These are phyloP conservation scores for Sebastes dallii DNA, from an alignment of 2,797 vertebrate genomes.

Conservation along the genomic window DNA sequence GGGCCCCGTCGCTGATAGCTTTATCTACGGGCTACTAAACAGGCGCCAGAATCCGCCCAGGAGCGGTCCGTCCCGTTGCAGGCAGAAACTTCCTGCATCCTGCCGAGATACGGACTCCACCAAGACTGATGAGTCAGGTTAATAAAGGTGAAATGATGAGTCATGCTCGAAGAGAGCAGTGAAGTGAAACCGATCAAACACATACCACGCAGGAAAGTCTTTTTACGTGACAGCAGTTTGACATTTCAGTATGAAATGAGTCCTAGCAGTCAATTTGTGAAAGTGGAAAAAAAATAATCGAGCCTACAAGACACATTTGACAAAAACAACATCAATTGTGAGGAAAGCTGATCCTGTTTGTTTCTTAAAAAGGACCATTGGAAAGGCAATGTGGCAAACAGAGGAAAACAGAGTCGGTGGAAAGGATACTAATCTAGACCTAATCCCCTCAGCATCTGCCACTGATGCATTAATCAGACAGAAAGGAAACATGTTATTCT, in stretches of 20 bases:
- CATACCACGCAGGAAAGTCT: background rate
- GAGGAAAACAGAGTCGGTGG: constrained; percentile 74
- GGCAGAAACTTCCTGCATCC: constrained; percentile 53
- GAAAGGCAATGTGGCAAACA: constrained; percentile 71
- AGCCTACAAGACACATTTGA: background rate
- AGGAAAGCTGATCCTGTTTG: constrained; percentile 62
- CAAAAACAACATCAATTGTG: constrained; percentile 34
- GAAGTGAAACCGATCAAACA: constrained; percentile 24
- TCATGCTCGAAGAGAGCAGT: constrained; percentile 54
- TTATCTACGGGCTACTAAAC: constrained; percentile 63
- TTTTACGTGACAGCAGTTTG: constrained; percentile 36
- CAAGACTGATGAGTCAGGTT: constrained; percentile 60
- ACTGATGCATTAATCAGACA: constrained; percentile 83
- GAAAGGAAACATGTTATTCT: constrained; percentile 84
- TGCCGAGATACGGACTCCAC: constrained; percentile 30
- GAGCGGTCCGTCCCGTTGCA: constrained; percentile 20
- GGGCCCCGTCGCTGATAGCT: constrained; percentile 56
- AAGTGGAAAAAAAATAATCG: background rate
- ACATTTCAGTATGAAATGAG: constrained; percentile 15
- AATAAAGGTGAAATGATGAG: constrained; percentile 67
- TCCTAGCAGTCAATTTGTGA: constrained; percentile 21
- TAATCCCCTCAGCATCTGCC: constrained; percentile 84
- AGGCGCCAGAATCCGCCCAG: constrained; percentile 39
- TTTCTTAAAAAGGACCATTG: constrained; percentile 72
- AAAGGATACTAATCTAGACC: constrained; percentile 82